phyloP scores from a whole-genome alignment of 2,888 invertebrate species.

The Troides helena region DNA sequence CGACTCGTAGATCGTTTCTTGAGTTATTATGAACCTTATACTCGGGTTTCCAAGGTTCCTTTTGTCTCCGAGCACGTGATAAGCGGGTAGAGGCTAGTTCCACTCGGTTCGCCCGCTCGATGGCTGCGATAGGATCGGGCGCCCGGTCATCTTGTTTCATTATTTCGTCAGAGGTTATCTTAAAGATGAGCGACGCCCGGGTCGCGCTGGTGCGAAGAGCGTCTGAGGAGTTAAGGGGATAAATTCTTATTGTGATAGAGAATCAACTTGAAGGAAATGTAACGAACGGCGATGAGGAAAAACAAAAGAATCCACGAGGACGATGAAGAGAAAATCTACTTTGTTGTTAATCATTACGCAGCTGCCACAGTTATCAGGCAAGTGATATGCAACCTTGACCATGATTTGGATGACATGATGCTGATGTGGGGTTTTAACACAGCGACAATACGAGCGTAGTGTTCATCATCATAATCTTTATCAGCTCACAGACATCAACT shows the following conservation, averaged over 20 bases:
- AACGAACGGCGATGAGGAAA: too few species aligned
- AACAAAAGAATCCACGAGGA: too few species aligned
- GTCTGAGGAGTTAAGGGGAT: constrained; percentile 24
- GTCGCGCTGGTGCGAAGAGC: constrained; percentile 42
- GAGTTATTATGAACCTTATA: constrained; percentile 40
- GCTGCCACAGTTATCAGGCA: too few species aligned
- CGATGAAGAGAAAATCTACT: too few species aligned
- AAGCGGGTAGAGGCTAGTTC: constrained; percentile 39
- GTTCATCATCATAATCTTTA: too few species aligned
- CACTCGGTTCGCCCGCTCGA: constrained; percentile 40
- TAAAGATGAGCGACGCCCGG: constrained; percentile 43
- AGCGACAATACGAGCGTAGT: too few species aligned
- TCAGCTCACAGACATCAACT: too few species aligned
- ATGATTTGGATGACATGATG: too few species aligned
- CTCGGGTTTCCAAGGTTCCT: constrained; percentile 30
- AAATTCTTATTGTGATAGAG: background rate
- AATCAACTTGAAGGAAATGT: too few species aligned
- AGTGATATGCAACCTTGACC: too few species aligned
- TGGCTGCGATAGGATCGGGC: constrained; percentile 57
- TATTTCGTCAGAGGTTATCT: constrained; percentile 50
- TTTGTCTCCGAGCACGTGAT: constrained; percentile 31
- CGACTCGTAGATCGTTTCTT: constrained; percentile 44
- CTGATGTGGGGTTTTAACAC: too few species aligned
- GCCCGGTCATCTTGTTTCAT: constrained; percentile 58
- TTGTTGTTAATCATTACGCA: too few species aligned